phyloP scores from a whole-genome alignment of 1,140 invertebrate genomes.

The Eubasilissa regina region DNA sequence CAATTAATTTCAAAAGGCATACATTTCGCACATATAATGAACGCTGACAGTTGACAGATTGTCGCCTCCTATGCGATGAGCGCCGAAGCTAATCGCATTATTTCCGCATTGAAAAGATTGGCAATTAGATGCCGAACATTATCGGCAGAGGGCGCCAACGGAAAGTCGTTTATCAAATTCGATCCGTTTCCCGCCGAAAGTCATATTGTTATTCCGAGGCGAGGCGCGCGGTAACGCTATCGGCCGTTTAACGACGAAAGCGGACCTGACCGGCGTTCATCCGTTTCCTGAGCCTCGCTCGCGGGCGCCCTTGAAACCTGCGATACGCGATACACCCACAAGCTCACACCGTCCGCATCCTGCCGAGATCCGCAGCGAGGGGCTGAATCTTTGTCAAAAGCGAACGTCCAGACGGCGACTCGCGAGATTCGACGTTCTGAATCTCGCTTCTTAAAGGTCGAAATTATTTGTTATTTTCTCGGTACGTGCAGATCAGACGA shows the following conservation, averaged over 20 bases:
- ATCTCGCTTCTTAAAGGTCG: too few relatives aligned
- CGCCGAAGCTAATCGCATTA: slow-evolving; percentile 27
- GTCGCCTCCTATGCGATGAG: slow-evolving; percentile 3
- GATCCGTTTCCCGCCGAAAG: slow-evolving; percentile 22
- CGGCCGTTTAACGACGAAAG: not conserved
- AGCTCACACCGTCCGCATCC: too few relatives aligned
- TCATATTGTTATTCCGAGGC: not conserved
- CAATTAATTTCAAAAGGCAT: not conserved
- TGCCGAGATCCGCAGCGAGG: not conserved
- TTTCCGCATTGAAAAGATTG: slow-evolving; percentile 14
- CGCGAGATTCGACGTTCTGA: too few relatives aligned
- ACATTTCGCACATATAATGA: not conserved
- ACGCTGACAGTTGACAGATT: not conserved
- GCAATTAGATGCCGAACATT: slow-evolving; percentile 17
- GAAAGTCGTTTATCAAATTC: slow-evolving; percentile 31
- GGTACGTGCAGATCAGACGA: slow-evolving; percentile 23
- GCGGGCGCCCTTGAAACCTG: slow-evolving; percentile 20
- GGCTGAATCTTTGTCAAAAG: not conserved
- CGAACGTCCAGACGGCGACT: too few relatives aligned
- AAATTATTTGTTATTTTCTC: not conserved
- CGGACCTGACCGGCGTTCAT: not conserved
- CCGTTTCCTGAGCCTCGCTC: not conserved
- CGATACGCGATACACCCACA: not conserved
- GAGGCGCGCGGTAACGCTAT: too few relatives aligned
- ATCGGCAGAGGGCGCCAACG: slow-evolving; percentile 21